These are phyloP conservation scores for Zingel zingel DNA, from an alignment of 2,113 vertebrate species.

Conservation along the genomic window DNA sequence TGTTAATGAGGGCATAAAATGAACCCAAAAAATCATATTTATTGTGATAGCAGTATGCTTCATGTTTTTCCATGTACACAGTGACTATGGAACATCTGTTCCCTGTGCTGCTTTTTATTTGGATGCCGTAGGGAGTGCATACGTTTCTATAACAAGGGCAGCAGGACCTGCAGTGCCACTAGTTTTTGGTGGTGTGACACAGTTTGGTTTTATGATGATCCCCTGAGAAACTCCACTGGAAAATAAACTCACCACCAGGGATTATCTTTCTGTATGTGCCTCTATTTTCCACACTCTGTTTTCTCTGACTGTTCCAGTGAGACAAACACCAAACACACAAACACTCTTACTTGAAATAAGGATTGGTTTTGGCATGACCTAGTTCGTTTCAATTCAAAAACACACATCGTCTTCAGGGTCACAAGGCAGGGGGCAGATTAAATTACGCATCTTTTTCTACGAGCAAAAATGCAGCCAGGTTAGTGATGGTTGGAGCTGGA, in stretches of 20 bases:
- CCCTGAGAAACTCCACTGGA: conserved; percentile 35
- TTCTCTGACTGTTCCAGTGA: conserved; percentile 20
- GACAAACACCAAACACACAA: conserved; percentile 21
- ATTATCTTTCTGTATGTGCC: background rate
- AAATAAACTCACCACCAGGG: conserved; percentile 33
- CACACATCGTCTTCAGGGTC: conserved; percentile 34
- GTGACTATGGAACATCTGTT: background rate
- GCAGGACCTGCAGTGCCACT: conserved; percentile 43
- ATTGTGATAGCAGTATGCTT: background rate
- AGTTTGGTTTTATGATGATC: conserved; percentile 41
- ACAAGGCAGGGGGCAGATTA: conserved; percentile 46
- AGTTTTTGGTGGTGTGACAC: conserved; percentile 34
- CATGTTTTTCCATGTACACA: background rate
- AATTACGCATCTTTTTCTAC: conserved; percentile 43
- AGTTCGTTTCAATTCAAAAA: conserved; percentile 24
- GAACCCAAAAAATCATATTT: too few species aligned
- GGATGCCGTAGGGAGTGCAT: background rate
- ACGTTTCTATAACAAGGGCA: conserved; percentile 43
- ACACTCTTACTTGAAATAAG: conserved; percentile 15
- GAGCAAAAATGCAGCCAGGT: conserved; percentile 1
- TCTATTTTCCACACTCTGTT: background rate
- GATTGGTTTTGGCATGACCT: conserved; percentile 28
- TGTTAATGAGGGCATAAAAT: too few species aligned
- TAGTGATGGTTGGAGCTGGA: background rate
- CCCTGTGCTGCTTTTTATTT: background rate